phyloP scores from a whole-genome alignment of 2,797 vertebrate species.

The Nothura maculosa region DNA sequence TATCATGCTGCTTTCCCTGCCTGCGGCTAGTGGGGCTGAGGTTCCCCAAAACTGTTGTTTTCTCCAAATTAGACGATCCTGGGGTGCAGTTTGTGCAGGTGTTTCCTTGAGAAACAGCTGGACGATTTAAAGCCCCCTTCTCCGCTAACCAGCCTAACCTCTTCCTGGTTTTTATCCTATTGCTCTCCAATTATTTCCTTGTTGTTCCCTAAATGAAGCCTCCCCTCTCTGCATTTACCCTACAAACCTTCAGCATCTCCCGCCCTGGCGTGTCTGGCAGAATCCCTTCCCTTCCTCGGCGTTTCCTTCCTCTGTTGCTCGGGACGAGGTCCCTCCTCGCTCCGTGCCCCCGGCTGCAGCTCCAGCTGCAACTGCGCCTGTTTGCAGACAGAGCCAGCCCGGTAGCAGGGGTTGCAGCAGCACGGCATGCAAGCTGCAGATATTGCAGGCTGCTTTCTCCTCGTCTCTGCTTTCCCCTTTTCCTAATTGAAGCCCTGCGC shows the following conservation, averaged over 20 bases:
- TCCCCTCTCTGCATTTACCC: background rate
- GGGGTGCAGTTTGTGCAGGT: background rate
- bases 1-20: background rate
- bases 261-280: background rate
- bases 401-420: accelerated
- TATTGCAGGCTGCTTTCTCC: background rate
- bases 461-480: background rate
- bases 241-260: background rate
- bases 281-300: background rate
- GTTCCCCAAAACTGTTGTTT: background rate
- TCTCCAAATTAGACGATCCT: background rate
- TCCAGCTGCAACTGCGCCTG: too few species aligned
- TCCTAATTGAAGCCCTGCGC: background rate
- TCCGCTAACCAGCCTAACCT: conserved; percentile 10
- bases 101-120: background rate
- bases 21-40: accelerated
- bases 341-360: too few species aligned
- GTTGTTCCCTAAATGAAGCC: conserved; percentile 22
- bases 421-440: accelerated
- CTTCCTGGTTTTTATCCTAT: conserved; percentile 18
- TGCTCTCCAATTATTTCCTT: conserved; percentile 25
- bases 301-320: background rate
- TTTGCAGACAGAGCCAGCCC: accelerated
- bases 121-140: background rate
- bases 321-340: background rate